Conservation (phyloP, 2,797 vertebrate species). For the Brachyalestes nurse region DNA sequence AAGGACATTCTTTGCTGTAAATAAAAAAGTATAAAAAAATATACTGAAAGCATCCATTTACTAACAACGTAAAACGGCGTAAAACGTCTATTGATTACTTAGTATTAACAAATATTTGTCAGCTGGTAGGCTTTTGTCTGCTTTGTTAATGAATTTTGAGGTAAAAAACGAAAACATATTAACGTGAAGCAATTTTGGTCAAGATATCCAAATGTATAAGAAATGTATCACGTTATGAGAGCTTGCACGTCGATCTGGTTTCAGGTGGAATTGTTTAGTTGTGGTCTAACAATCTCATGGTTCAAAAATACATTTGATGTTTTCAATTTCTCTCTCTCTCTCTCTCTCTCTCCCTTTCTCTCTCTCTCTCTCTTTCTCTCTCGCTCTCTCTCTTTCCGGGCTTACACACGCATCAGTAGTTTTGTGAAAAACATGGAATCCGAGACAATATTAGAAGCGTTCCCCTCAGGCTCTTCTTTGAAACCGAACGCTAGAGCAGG, state of each 20-base stretch:
- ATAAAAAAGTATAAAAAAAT: background rate
- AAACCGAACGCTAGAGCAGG: constrained; percentile 76
- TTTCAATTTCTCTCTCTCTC: constrained; percentile 69
- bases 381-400: constrained; percentile 21
- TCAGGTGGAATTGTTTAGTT: constrained; percentile 77
- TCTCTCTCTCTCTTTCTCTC: constrained; percentile 42
- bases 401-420: constrained; percentile 73
- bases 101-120: background rate
- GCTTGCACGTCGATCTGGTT: constrained; percentile 64
- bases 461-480: constrained; percentile 77
- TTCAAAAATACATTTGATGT: constrained; percentile 80
- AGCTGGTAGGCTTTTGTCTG: background rate
- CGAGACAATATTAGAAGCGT: constrained; percentile 81
- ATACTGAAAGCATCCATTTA: no score
- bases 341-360: background rate
- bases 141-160: background rate
- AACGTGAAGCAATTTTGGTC: background rate
- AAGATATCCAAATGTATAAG: background rate
- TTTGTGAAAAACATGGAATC: constrained; percentile 78
- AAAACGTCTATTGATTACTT: background rate
- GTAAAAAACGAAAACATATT: background rate
- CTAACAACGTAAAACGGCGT: background rate
- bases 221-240: constrained; percentile 38
- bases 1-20: background rate
- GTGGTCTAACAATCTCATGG: constrained; percentile 69